Evolutionary conservation across 2,888 invertebrate species (phyloP), one percentile per base, ranked within the genome.

Genomic region (Aphodius granarius): DNA sequence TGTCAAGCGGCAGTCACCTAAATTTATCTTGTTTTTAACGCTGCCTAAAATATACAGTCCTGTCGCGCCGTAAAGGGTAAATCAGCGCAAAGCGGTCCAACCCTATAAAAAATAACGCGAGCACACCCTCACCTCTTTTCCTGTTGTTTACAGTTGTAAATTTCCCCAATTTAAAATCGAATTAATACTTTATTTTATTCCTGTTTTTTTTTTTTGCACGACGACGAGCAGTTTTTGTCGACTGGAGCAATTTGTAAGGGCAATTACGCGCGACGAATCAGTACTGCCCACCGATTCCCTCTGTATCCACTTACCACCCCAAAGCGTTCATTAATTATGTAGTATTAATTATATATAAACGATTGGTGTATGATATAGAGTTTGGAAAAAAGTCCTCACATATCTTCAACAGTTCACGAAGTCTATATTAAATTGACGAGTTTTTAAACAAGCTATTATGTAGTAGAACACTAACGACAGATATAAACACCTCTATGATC

Each of bases 111-210:
- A 43, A 43, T 68, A 68, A 68, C 68, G 21, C 68, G 20, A n/a
- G 68, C 68, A 20, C 20, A n/a, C 22, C 43, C n/a, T n/a, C 0
- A 43, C 13, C 43, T 43, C 13, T 43, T 43, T 43, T 43, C 9
- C 43, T 68, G 20, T 68, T 68, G 22, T 68, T 68, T 68, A 68
- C 68, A 71, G 76, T 80, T 80, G 79, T 79, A 80, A 80, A 80
- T 80, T 80, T 78, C 74, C 62, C 75, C 78, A 78, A 79, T 79
- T 80, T 79, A 75, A 76, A 80, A 79, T 78, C 79, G 77, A 78
- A 80, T 80, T 80, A 80, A 78, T 79, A 78, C 77, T 79, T 80
- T 79, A 79, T 80, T 74, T 78, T 76, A 68, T 20, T 68, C 22
- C 22, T 68, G n/a, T n/a, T n/a, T n/a, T n/a, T n/a, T n/a, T n/a